Base-by-base conservation (phyloP, 1,140 invertebrate genomes). In the Dreissena rostriformis region DNA sequence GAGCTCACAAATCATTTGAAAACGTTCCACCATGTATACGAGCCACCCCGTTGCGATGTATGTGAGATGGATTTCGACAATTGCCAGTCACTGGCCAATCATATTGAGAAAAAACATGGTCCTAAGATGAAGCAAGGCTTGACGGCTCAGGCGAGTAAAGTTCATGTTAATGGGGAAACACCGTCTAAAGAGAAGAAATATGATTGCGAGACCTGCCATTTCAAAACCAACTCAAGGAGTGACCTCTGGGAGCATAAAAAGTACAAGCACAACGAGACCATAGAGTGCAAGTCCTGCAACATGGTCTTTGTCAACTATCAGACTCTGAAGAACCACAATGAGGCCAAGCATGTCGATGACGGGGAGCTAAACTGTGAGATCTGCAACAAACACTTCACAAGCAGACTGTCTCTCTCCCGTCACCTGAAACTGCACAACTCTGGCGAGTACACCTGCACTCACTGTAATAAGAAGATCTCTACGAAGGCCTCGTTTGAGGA, bases 21-120 rank as follows among this genome's bases (percentile, higher is more conserved):
- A 49, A 76, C 63, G 15, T 68, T 55, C 28, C 81, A 83, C 28
- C 63, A 71, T 29, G 67, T 83, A 6, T 29, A 77, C 26, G 74
- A 70, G 7, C 74, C 78, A 14, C 61, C 82, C 15, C 73, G 73
- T 12, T 88, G 87, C 76, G 87, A 88, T 82, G 68, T 88, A 24
- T 88, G 87, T 80, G 82, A 88, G 51, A n/a, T 77, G 24, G 79
- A 72, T 24, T 84, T 86, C 51, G 74, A 82, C 26, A 78, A 66
- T 19, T 22, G n/a, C n/a, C 66, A 53, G 14, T 73, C 77, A 28
- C 66, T 88, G 11, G 55, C 65, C 0, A 26, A 67, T 26, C 87
- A 88, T 53, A 53, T 88, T 57, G 75, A 86, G 17, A 78, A 71
- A 24, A 83, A 80, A 51, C 87, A 88, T 84, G 87, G 87, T 8